Evolutionary conservation across 64 coral and sea anemone genomes (phyloP), one percentile per base, ranked within the genome.

Genomic region (Pocillopora damicornis): DNA sequence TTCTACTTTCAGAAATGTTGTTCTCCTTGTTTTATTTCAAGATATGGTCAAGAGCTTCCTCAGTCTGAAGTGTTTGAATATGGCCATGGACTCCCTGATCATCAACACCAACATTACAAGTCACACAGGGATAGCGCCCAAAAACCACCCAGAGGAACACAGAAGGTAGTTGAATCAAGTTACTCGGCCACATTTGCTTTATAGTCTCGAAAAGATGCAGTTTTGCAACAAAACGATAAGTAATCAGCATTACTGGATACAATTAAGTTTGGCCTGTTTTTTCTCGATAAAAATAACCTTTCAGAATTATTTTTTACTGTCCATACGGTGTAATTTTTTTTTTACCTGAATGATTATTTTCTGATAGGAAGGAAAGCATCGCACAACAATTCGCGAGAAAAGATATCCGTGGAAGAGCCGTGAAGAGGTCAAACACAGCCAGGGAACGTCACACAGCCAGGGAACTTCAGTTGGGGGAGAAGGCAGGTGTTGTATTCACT

Each of bases 401-500:
- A 37, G 81, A 85, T 85, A 85, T 85, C 81, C 81, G 13, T 85
- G 81, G 81, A 26, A 57, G 64, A n/a, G 37, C 57, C 64, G 37
- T 15, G 37, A 23, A 51, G 61, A 68, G 72, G 20, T 13, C 2
- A 71, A 85, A 66, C 65, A 69, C 10, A 35, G 35, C 8, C 81
- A 73, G 64, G 13, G 56, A 65, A 14, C 42, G 42, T 51, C 42
- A 66, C 65, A 69, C 10, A 35, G 35, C 8, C 81, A 73, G 37
- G 13, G 56, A 65, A 14, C 36, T 16, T 72, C 81, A 85, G 1
- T 36, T 0, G 64, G 64, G 1, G 81, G 81, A 85, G 81, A 85
- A 85, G 81, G 81, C 81, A 85, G 81, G 81, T 85, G 63, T 85
- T 85, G 63, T 85, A 81, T 85, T 85, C 37, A 68, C 81, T 57